Evolutionary conservation across 1,140 invertebrate species (phyloP).

Genomic region (Hycleus cichorii): DNA sequence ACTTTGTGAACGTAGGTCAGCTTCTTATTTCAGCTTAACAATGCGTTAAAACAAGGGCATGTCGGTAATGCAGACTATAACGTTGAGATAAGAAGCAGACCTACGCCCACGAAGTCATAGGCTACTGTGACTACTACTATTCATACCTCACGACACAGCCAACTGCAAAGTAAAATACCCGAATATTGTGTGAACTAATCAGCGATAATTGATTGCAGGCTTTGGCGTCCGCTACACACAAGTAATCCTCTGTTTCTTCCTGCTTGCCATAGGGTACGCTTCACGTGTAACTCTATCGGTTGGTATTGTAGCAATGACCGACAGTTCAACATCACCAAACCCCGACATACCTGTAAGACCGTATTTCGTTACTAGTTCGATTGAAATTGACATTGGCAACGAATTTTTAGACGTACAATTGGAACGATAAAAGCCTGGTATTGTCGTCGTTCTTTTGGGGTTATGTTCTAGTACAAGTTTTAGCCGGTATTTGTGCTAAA

Average conservation of each 20-base stretch:
- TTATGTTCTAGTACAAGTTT: conserved; percentile 49
- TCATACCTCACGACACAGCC: too few species aligned
- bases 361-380: background rate
- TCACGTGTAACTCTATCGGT: conserved; percentile 61
- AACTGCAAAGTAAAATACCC: too few species aligned
- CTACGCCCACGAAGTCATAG: too few species aligned
- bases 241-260: conserved; percentile 51
- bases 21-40: too few species aligned
- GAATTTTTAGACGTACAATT: conserved; percentile 34
- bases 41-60: too few species aligned
- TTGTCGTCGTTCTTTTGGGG: conserved; percentile 61
- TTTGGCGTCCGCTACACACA: conserved; percentile 55
- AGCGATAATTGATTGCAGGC: too few species aligned
- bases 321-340: conserved; percentile 27
- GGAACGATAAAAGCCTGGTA: conserved; percentile 46
- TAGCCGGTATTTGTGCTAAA: conserved; percentile 58
- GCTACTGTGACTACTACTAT: too few species aligned
- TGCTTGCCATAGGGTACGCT: conserved; percentile 52
- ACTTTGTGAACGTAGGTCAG: too few species aligned
- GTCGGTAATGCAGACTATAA: too few species aligned
- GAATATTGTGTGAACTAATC: too few species aligned
- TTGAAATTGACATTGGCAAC: background rate
- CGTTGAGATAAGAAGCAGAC: too few species aligned
- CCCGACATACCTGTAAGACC: conserved; percentile 25
- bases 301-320: conserved; percentile 58